Evolutionary conservation across 2,113 vertebrate genomes (phyloP).

Genomic region (Donacobius atricapilla): DNA sequence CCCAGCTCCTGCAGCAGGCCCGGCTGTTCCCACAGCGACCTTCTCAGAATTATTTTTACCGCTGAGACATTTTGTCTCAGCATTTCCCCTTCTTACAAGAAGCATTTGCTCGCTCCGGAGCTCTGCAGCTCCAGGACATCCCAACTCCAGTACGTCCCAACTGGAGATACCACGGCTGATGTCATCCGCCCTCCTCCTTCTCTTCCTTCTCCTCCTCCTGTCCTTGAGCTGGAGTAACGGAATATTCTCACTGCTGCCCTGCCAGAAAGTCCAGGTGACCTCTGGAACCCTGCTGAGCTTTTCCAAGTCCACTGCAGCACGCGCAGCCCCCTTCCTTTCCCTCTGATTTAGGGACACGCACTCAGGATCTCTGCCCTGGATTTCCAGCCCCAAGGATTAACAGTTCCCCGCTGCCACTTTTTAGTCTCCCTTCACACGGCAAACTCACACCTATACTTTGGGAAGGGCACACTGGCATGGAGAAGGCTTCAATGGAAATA

Average conservation of each 20-base stretch:
- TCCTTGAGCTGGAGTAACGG: not conserved
- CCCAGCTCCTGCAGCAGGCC: not conserved
- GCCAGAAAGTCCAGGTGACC: not conserved
- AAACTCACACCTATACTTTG: accelerated
- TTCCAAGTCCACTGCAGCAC: not conserved
- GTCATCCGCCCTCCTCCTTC: not conserved
- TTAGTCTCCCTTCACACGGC: not conserved
- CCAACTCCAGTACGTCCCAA: not conserved
- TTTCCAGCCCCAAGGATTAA: not conserved
- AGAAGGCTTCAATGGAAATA: not conserved
- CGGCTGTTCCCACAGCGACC: not conserved
- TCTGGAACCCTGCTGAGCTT: not conserved
- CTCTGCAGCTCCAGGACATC: not conserved
- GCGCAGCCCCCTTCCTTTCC: not conserved
- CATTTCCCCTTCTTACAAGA: not conserved
- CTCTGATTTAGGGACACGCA: accelerated
- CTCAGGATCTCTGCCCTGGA: not conserved
- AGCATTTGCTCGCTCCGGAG: not conserved
- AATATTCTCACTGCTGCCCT: not conserved
- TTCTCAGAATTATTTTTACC: not conserved
- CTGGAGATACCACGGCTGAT: not conserved
- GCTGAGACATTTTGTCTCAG: not conserved
- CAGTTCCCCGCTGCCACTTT: not conserved
- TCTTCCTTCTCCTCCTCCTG: not conserved
- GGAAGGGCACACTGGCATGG: not conserved